phyloP scores from a whole-genome alignment of 2,888 invertebrate species.

The Aphodius sticticus region DNA sequence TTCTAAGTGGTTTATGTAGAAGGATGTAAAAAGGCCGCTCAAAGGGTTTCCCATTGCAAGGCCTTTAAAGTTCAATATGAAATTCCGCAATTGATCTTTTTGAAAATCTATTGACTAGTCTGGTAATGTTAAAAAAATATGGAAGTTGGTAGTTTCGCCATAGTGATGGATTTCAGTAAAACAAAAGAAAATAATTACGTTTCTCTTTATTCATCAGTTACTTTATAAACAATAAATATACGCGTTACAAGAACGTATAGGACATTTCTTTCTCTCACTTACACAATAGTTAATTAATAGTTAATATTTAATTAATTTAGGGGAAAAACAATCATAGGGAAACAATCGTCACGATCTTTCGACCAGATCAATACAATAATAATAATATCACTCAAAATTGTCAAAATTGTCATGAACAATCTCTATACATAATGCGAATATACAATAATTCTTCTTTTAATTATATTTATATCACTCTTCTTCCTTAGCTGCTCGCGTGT shows the following conservation, averaged over 20 bases:
- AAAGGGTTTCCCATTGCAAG: no score
- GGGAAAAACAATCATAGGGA: background rate
- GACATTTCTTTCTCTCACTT: background rate
- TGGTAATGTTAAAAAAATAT: no score
- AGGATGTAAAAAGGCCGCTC: no score
- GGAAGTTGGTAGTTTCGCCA: no score
- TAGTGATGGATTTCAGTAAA: background rate
- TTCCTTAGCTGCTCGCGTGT: background rate
- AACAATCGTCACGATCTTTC: background rate
- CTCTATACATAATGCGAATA: background rate
- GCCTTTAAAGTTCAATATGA: no score
- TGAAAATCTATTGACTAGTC: no score
- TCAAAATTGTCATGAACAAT: constrained; percentile 4
- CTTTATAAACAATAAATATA: background rate
- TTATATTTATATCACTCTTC: constrained; percentile 23
- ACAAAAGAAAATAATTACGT: background rate
- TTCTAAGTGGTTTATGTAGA: no score
- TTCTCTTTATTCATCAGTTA: background rate
- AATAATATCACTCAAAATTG: constrained; percentile 23
- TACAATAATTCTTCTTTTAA: constrained; percentile 9
- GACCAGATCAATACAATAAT: constrained; percentile 6
- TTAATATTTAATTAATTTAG: background rate
- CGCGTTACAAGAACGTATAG: background rate
- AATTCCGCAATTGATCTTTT: no score
- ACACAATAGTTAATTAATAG: background rate